Evolutionary conservation across 2,888 invertebrate species (phyloP).

Genomic region (Tenthredo amoena): DNA sequence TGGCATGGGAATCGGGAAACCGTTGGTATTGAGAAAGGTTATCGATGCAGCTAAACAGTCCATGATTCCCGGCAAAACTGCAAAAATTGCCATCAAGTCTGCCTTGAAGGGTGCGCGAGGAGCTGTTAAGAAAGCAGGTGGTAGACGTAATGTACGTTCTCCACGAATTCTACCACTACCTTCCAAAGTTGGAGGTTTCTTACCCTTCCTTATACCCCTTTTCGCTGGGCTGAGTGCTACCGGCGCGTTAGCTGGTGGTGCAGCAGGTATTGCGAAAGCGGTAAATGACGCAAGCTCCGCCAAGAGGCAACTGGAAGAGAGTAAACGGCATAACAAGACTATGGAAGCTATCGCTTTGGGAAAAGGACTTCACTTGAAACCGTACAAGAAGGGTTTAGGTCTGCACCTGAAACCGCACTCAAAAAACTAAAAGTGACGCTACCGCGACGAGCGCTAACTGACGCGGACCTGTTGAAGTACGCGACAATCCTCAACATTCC

Average conservation of each 20-base stretch:
- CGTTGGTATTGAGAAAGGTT: too few relatives aligned
- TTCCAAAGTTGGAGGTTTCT: slow-evolving; percentile 54
- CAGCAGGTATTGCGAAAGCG: slow-evolving; percentile 69
- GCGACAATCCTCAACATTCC: too few relatives aligned
- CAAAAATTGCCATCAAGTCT: slow-evolving; percentile 58
- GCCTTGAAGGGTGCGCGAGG: slow-evolving; percentile 53
- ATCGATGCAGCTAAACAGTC: slow-evolving; percentile 13
- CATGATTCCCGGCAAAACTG: slow-evolving; percentile 7
- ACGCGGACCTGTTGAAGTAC: too few relatives aligned
- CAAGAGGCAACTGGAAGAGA: slow-evolving; percentile 60
- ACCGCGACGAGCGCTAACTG: too few relatives aligned
- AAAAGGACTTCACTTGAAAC: slow-evolving; percentile 65
- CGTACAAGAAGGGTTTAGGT: slow-evolving; percentile 56
- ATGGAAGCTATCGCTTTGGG: slow-evolving; percentile 73
- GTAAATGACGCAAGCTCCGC: slow-evolving; percentile 69
- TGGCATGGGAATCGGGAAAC: too few relatives aligned
- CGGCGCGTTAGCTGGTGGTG: slow-evolving; percentile 70
- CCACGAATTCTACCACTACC: slow-evolving; percentile 57
- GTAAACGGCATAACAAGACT: not conserved
- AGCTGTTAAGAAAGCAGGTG: not conserved
- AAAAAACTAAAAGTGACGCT: too few relatives aligned
- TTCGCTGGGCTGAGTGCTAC: slow-evolving; percentile 63
- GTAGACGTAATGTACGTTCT: slow-evolving; percentile 45
- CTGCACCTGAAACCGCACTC: too few relatives aligned
- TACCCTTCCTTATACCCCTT: slow-evolving; percentile 64